phyloP scores from a whole-genome alignment of 2,888 invertebrate genomes.

The Amblyjoppa proteus region DNA sequence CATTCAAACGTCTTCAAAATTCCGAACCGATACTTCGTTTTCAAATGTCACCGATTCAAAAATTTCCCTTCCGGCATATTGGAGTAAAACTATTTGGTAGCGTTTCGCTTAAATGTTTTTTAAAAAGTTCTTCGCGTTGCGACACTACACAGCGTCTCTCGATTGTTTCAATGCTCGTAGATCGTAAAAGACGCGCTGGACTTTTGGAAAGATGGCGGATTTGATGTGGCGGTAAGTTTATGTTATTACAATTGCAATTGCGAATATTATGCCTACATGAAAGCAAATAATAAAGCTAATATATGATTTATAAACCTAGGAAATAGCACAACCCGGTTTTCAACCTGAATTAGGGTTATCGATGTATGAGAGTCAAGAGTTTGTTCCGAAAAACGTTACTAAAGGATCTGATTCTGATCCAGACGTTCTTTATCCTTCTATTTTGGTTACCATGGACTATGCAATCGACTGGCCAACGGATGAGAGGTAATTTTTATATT shows the following conservation, averaged over 20 bases:
- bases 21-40: too few species aligned
- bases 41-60: too few species aligned
- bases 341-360: rapidly evolving
- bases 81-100: too few species aligned
- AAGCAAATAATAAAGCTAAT: too few species aligned
- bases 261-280: too few species aligned
- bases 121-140: too few species aligned
- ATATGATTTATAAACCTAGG: too few species aligned
- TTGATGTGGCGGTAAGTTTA: background rate
- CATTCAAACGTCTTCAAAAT: too few species aligned
- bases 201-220: background rate
- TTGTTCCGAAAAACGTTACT: background rate
- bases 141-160: too few species aligned
- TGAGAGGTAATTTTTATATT: background rate
- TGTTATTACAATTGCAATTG: background rate
- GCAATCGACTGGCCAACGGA: background rate
- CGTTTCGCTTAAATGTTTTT: too few species aligned
- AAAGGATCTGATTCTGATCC: background rate
- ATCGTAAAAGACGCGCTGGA: background rate
- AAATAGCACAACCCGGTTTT: too few species aligned
- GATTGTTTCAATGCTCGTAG: background rate
- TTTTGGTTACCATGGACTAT: constrained; percentile 39
- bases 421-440: background rate
- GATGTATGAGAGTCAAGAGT: background rate
- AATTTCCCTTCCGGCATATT: too few species aligned